phyloP scores from a whole-genome alignment of 2,888 invertebrate genomes.

The Acanthoscelides obtectus region DNA sequence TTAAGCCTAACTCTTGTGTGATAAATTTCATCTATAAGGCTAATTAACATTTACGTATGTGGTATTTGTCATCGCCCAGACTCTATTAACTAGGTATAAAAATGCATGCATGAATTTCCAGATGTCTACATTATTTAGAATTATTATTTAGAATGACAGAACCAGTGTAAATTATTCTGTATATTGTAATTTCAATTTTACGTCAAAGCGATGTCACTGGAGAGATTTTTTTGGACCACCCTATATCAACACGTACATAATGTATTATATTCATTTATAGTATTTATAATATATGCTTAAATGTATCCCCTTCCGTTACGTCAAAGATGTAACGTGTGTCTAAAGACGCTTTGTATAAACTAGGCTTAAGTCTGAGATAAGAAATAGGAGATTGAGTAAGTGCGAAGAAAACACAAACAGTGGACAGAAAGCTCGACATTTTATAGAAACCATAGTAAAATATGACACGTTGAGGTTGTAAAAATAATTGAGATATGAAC shows the following conservation, averaged over 20 bases:
- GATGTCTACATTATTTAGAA: too few relatives aligned
- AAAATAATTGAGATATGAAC: background rate
- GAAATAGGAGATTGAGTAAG: background rate
- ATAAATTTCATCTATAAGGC: too few relatives aligned
- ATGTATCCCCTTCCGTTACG: background rate
- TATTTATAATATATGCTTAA: constrained; percentile 1
- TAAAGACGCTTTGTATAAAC: background rate
- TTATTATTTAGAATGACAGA: too few relatives aligned
- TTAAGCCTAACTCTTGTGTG: too few relatives aligned
- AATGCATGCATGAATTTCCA: too few relatives aligned
- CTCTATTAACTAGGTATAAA: too few relatives aligned
- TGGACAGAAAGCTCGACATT: background rate
- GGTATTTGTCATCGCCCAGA: too few relatives aligned
- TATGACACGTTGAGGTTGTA: background rate
- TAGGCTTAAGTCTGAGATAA: background rate
- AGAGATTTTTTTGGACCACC: background rate
- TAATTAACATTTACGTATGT: too few relatives aligned
- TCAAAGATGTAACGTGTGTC: background rate
- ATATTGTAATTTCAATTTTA: background rate
- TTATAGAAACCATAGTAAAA: background rate
- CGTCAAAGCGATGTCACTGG: background rate
- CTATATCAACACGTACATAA: background rate
- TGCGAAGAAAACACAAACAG: background rate
- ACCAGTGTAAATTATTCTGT: too few relatives aligned
- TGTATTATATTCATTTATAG: background rate